Base-by-base conservation (phyloP, 1,140 invertebrate species). In the Drosophila bocqueti region DNA sequence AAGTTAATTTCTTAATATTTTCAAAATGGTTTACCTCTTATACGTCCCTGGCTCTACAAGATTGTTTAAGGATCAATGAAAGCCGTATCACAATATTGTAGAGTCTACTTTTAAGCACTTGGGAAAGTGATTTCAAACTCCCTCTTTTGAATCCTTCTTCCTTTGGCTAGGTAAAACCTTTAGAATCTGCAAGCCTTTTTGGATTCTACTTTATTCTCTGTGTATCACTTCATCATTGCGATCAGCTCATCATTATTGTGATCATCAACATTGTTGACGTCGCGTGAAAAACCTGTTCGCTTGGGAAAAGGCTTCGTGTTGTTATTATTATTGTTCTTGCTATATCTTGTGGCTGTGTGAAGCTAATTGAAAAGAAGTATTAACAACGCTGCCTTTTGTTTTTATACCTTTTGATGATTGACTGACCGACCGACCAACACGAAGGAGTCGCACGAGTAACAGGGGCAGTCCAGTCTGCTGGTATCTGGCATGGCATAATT, bases 321-420 rank as follows among this genome's bases (percentile, higher is more conserved):
- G 21, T 46, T 46, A 24, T 72, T 69, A 31, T 69, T 67, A 66
- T 72, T 76, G 64, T 76, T 79, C 64, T 81, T 81, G 52, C 45
- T 21, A 24, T 24, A 36, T 47, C 16, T 49, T 73, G 47, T 50
- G 52, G 65, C 31, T 81, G 58, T 62, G 65, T 79, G 67, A 61
- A 89, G 72, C 85, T 89, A 89, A 89, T 89, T 89, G 84, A 89
- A 89, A 89, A 89, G 83, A 84, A 76, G 83, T 81, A 87, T 87
- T 81, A 89, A 84, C 81, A 89, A 79, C 77, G 77, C 72, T 89
- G 84, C 80, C 84, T 84, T 87, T 80, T 84, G 73, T 83, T 83
- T 83, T 83, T 81, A 58, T 79, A 66, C 84, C 73, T 89, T 72
- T 85, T 83, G 84, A 78, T 89, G 78, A 90, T 86, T 83, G 79